These are phyloP conservation scores for Leptogaster cylindrica DNA, from an alignment of 2,888 invertebrate species.

Conservation along the genomic window DNA sequence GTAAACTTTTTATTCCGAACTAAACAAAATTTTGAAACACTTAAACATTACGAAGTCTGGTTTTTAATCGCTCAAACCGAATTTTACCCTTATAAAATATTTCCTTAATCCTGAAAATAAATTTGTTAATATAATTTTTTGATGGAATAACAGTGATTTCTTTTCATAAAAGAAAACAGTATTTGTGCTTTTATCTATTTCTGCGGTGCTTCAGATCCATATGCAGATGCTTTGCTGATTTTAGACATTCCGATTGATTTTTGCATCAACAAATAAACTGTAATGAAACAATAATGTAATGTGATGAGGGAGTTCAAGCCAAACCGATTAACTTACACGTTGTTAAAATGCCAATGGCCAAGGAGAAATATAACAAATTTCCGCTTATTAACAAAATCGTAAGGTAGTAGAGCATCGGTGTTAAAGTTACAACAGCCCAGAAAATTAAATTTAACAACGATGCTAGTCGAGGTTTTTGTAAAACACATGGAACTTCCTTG, in stretches of 20 bases:
- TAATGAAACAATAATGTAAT: too few species aligned
- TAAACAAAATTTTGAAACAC: too few species aligned
- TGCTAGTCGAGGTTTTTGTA: constrained; percentile 67
- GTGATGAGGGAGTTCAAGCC: too few species aligned
- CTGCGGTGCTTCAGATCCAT: constrained; percentile 64
- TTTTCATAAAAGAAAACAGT: too few species aligned
- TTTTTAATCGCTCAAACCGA: too few species aligned
- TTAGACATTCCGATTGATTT: constrained; percentile 84
- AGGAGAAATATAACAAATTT: constrained; percentile 71
- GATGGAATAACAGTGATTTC: too few species aligned
- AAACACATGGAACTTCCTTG: constrained; percentile 67
- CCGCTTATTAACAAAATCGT: constrained; percentile 74
- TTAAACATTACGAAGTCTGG: too few species aligned
- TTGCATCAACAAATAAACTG: constrained; percentile 79
- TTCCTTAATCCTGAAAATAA: too few species aligned
- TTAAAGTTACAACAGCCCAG: constrained; percentile 73
- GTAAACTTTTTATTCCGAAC: too few species aligned
- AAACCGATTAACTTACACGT: constrained; percentile 78
- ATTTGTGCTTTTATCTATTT: constrained; percentile 15
- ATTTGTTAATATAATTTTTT: too few species aligned
- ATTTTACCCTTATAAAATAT: too few species aligned
- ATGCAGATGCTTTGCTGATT: constrained; percentile 83
- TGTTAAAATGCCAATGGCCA: constrained; percentile 73
- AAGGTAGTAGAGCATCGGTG: constrained; percentile 76
- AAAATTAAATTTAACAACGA: constrained; percentile 74